Base-by-base conservation (phyloP, 1,140 invertebrate genomes). In the Delia radicum region DNA sequence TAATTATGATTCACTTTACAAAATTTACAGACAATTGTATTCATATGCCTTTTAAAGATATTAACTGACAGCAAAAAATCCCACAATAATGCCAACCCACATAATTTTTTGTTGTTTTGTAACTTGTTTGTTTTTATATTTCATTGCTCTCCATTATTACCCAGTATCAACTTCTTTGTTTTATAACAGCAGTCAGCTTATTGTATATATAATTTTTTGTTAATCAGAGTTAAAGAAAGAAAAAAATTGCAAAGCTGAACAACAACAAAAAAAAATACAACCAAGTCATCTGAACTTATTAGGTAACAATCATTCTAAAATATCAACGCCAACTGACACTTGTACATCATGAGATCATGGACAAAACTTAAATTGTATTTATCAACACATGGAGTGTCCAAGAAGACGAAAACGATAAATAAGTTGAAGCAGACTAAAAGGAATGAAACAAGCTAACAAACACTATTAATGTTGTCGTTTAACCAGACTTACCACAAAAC, bases 401-500 rank as follows among this genome's bases (percentile, higher is more conserved):
- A n/a, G n/a, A n/a, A n/a, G n/a, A n/a, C n/a, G n/a, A n/a, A n/a
- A n/a, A n/a, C n/a, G n/a, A n/a, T n/a, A n/a, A n/a, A n/a, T n/a
- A n/a, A n/a, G n/a, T n/a, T n/a, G n/a, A n/a, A n/a, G n/a, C n/a
- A n/a, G n/a, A n/a, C n/a, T n/a, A n/a, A n/a, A n/a, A n/a, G n/a
- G n/a, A n/a, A n/a, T n/a, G n/a, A 18, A 69, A 33, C 29, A 33
- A 69, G 29, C 31, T 31, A 37, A 69, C n/a, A 37, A 69, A 69
- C 29, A 37, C 65, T 21, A 33, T 69, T 69, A 33, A 69, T 69
- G 65, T 69, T 69, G 65, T 69, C 18, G 65, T 69, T 69, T 69
- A 69, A 69, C 65, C 65, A 69, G 65, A 69, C 65, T 33, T 33
- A 26, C 65, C 65, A 69, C 65, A 69, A 69, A 69, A 69, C 65